Evolutionary conservation across 2,113 vertebrate species (phyloP).

Genomic region (Bambusicola thoracicus): DNA sequence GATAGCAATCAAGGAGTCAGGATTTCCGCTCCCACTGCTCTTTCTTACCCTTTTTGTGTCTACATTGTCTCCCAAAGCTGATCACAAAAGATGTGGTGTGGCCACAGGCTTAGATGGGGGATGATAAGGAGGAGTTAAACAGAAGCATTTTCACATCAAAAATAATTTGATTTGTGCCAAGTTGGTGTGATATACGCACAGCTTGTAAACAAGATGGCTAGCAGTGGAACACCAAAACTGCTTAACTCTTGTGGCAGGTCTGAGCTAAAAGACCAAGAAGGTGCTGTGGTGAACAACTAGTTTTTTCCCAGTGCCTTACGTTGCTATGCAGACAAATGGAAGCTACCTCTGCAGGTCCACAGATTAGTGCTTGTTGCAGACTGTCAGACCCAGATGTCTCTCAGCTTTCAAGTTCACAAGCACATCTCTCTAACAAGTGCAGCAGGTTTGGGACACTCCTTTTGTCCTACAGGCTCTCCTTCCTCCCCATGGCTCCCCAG

Average conservation of each 20-base stretch:
- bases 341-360: background rate
- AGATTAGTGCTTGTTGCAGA: background rate
- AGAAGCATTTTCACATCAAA: background rate
- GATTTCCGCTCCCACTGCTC: background rate
- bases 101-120: background rate
- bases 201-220: too few species aligned
- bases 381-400: background rate
- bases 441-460: background rate
- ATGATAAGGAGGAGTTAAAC: background rate
- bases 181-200: background rate
- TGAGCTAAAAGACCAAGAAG: background rate
- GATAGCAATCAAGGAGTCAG: background rate
- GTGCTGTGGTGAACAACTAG: background rate
- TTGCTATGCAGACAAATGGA: fast-evolving
- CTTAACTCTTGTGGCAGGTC: background rate
- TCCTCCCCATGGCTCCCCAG: background rate
- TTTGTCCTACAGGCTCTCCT: background rate
- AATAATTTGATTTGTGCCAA: background rate
- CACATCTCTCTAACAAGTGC: background rate
- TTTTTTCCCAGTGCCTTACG: background rate
- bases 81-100: background rate
- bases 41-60: background rate
- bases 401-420: background rate
- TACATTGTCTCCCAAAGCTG: background rate
- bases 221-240: background rate